phyloP scores from a whole-genome alignment of 2,113 vertebrate species.

The Leucopsar rothschildi region DNA sequence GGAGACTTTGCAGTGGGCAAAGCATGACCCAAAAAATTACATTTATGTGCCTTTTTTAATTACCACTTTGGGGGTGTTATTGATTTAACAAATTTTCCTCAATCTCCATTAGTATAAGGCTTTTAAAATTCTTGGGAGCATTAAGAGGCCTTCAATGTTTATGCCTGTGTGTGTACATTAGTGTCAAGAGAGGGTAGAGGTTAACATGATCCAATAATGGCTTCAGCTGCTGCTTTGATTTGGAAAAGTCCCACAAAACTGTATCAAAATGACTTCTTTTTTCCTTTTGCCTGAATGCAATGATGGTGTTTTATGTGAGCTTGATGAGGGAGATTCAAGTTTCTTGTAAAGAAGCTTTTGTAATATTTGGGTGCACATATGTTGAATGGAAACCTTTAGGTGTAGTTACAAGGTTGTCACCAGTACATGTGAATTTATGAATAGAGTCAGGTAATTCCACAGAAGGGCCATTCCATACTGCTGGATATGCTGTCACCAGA shows the following conservation, averaged over 20 bases:
- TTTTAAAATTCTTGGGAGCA: background rate
- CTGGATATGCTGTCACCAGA: background rate
- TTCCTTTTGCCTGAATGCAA: background rate
- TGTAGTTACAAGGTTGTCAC: background rate
- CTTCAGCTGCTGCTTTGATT: background rate
- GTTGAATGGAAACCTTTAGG: background rate
- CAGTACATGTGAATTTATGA: background rate
- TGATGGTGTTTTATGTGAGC: background rate
- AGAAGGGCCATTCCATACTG: background rate
- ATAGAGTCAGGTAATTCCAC: slow-evolving; percentile 24
- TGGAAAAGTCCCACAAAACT: background rate
- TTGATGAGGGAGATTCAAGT: background rate
- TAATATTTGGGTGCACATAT: background rate
- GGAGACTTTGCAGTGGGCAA: background rate
- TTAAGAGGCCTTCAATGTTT: background rate
- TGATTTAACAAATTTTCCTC: background rate
- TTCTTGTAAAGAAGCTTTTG: background rate
- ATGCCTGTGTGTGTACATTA: background rate
- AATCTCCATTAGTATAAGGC: background rate
- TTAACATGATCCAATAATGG: background rate
- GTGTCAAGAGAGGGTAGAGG: background rate
- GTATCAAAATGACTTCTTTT: background rate
- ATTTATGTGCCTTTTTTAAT: background rate
- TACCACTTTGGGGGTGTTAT: background rate
- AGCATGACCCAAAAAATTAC: background rate